Percentiles rank a stretch among this genome's conserved stretches.
Evolutionary conservation across 1,140 invertebrate species (phyloP).

Genomic region (Trichonephila clavata): DNA sequence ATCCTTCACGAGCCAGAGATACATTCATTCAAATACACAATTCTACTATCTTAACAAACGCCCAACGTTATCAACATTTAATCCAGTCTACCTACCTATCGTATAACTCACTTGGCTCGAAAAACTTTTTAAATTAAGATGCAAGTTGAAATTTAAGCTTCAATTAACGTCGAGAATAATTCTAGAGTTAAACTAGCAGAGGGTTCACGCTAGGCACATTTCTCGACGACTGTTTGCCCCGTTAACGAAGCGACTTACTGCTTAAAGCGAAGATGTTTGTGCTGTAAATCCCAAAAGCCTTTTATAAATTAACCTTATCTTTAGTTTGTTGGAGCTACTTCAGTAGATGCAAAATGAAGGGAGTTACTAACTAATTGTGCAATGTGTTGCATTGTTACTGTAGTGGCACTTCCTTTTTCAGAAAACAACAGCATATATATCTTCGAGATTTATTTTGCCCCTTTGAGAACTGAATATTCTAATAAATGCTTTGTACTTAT

Average conservation of each 20-base stretch:
- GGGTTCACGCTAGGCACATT: not conserved
- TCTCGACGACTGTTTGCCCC: slow-evolving; percentile 9
- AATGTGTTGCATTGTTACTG: not conserved
- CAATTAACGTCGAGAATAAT: slow-evolving; percentile 67
- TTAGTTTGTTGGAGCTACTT: not conserved
- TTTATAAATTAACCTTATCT: slow-evolving; percentile 72
- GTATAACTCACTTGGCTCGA: not conserved
- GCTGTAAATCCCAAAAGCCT: slow-evolving; percentile 55
- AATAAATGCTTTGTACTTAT: not conserved
- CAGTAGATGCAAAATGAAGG: slow-evolving; percentile 10
- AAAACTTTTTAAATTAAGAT: slow-evolving; percentile 55
- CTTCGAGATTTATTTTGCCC: not conserved
- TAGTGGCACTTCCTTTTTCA: not conserved
- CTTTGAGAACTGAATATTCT: not conserved
- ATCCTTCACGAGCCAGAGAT: no score
- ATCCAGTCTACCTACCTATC: not conserved
- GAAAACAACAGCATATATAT: not conserved
- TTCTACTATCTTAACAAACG: no score
- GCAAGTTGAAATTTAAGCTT: slow-evolving; percentile 54
- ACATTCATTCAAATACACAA: no score
- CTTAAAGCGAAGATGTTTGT: slow-evolving; percentile 38
- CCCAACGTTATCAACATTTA: not conserved
- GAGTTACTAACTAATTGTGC: slow-evolving; percentile 33
- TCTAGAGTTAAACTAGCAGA: slow-evolving; percentile 39
- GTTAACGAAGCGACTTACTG: not conserved